Conservation (phyloP, 2,113 vertebrate genomes). For the Lampris megalopsis region DNA sequence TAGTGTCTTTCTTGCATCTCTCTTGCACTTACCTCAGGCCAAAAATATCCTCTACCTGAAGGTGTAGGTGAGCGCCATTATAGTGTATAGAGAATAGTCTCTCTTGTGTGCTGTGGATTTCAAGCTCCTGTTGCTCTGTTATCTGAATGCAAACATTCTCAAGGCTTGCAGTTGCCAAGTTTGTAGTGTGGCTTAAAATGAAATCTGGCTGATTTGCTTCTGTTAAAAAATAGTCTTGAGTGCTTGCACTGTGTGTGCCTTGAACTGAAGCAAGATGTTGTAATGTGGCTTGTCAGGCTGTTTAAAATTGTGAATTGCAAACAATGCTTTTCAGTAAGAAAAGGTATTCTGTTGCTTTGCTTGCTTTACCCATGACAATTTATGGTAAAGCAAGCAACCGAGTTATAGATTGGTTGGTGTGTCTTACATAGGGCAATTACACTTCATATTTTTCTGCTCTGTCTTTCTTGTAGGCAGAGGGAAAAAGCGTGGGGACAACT, state of each 20-base stretch:
- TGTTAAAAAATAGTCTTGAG: slow-evolving; percentile 19
- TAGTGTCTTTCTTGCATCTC: slow-evolving; percentile 67
- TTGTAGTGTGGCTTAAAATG: slow-evolving; percentile 38
- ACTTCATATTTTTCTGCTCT: slow-evolving; percentile 9
- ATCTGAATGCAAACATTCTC: slow-evolving; percentile 67
- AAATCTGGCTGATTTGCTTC: slow-evolving; percentile 40
- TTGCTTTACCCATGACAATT: slow-evolving; percentile 44
- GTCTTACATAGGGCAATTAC: not conserved
- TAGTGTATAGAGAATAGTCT: slow-evolving; percentile 63
- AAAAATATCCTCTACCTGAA: slow-evolving; percentile 86
- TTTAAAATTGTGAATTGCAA: slow-evolving; percentile 16
- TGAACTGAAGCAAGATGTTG: slow-evolving; percentile 15
- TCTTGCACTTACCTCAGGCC: slow-evolving; percentile 82
- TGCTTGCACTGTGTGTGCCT: slow-evolving; percentile 25
- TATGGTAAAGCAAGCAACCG: slow-evolving; percentile 20
- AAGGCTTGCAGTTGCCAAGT: slow-evolving; percentile 29
- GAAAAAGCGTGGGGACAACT: slow-evolving; percentile 91
- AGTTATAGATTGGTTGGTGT: not conserved
- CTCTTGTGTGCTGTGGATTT: slow-evolving; percentile 65
- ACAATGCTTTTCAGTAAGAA: slow-evolving; percentile 40
- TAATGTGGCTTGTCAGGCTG: not conserved
- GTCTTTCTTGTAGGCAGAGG: slow-evolving; percentile 87
- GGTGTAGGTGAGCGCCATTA: slow-evolving; percentile 84
- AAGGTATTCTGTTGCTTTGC: slow-evolving; percentile 41
- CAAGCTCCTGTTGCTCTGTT: slow-evolving; percentile 38